Evolutionary conservation across 2,888 invertebrate genomes (phyloP).

Genomic region (Ctena decussata): DNA sequence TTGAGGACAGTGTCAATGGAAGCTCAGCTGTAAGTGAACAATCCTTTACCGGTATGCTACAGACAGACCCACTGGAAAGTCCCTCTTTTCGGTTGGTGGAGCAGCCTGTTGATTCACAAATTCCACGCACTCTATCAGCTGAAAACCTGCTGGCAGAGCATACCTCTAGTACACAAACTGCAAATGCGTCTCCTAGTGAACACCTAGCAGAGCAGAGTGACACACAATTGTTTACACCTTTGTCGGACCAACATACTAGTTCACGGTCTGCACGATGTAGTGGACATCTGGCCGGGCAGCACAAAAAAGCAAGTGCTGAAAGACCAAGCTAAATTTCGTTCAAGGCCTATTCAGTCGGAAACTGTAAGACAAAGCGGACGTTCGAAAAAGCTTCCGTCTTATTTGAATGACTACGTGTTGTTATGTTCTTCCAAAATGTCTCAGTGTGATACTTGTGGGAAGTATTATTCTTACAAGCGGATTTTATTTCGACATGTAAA

Average conservation of each 20-base stretch:
- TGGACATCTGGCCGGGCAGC: background rate
- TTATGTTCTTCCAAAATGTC: background rate
- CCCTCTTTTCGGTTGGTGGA: background rate
- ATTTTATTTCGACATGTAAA: no score
- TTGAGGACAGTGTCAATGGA: no score
- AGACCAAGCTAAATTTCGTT: background rate
- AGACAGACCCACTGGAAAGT: background rate
- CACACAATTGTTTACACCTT: no score
- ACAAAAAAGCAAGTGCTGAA: background rate
- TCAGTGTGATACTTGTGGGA: background rate
- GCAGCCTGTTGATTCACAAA: no score
- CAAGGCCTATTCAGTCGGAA: background rate
- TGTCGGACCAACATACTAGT: no score
- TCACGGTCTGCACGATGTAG: background rate
- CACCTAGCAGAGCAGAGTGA: no score
- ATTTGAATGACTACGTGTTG: background rate
- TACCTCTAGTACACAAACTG: background rate
- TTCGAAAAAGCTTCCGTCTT: background rate
- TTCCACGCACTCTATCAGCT: no score
- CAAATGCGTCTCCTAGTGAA: no score
- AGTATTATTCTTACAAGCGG: background rate
- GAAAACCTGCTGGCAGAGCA: background rate
- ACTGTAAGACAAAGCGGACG: background rate
- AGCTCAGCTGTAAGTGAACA: no score
- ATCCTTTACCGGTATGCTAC: background rate